Conservation (phyloP, 2,113 vertebrate species). For the Brachyhypopomus occidentalis region DNA sequence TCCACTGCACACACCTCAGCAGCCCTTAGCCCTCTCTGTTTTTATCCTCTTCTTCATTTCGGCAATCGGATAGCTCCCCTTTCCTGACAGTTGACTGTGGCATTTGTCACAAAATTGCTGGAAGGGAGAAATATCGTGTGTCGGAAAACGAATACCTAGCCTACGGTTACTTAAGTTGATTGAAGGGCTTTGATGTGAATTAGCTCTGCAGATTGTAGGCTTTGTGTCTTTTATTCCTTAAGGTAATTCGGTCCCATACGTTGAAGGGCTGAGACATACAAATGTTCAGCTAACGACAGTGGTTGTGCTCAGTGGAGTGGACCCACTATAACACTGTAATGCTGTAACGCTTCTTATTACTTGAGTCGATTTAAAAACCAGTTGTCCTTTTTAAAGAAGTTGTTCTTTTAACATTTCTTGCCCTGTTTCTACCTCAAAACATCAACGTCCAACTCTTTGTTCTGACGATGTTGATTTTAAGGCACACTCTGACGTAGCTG, state of each 20-base stretch:
- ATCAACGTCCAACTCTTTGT: neutral
- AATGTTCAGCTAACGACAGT: neutral
- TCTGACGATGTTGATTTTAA: neutral
- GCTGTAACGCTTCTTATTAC: neutral
- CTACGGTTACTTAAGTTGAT: conserved; percentile 1
- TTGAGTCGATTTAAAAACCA: neutral
- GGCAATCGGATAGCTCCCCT: neutral
- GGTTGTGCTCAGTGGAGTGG: too few species aligned
- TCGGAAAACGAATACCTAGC: neutral
- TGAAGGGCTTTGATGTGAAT: conserved; percentile 26
- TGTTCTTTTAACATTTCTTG: too few species aligned
- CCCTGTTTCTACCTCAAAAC: neutral
- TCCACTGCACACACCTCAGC: neutral
- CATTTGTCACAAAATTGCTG: neutral
- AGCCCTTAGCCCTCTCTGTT: neutral
- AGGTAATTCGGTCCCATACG: neutral
- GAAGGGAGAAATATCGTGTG: neutral
- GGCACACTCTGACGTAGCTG: neutral
- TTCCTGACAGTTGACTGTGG: neutral
- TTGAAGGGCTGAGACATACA: neutral
- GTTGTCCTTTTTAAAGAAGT: too few species aligned
- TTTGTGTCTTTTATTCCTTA: neutral
- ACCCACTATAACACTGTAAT: neutral
- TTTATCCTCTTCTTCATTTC: neutral
- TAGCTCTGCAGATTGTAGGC: neutral